Evolutionary conservation across 2,797 vertebrate species (phyloP).

Genomic region (Crenuchus spilurus): DNA sequence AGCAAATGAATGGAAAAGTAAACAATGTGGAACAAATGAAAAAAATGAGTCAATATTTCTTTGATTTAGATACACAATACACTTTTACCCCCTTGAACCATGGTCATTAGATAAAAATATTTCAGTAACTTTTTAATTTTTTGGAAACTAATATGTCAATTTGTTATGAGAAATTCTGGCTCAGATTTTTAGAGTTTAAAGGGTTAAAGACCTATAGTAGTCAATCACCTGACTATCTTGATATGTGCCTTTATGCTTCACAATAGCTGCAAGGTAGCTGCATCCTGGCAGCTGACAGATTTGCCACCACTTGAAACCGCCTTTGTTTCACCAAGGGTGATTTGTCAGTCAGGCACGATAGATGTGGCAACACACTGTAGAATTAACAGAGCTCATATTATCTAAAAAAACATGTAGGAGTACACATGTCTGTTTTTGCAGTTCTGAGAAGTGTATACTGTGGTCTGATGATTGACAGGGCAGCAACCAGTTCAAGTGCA

Average conservation of each 20-base stretch:
- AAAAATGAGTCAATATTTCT: neutral
- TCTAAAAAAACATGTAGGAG: neutral
- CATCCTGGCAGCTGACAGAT: slow-evolving; percentile 33
- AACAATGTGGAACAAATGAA: neutral
- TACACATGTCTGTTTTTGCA: slow-evolving; percentile 17
- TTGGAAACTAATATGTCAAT: too few relatives aligned
- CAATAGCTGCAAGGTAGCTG: neutral
- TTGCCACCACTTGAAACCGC: slow-evolving; percentile 27
- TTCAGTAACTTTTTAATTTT: too few relatives aligned
- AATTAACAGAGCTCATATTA: slow-evolving; percentile 19
- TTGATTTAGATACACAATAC: neutral
- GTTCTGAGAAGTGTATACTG: slow-evolving; percentile 29
- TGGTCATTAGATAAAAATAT: too few relatives aligned
- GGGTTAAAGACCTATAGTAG: neutral
- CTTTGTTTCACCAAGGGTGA: slow-evolving; percentile 40
- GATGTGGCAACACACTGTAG: slow-evolving; percentile 33
- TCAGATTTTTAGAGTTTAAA: too few relatives aligned
- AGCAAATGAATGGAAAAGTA: neutral
- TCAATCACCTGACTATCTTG: neutral
- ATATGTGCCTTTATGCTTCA: neutral
- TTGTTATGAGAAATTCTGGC: too few relatives aligned
- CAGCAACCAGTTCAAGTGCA: slow-evolving; percentile 30
- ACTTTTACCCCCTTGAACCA: neutral
- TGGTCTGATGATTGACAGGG: slow-evolving; percentile 46
- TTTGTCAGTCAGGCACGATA: slow-evolving; percentile 27